phyloP scores from a whole-genome alignment of 1,140 invertebrate species.

The Lanistes nyassanus region DNA sequence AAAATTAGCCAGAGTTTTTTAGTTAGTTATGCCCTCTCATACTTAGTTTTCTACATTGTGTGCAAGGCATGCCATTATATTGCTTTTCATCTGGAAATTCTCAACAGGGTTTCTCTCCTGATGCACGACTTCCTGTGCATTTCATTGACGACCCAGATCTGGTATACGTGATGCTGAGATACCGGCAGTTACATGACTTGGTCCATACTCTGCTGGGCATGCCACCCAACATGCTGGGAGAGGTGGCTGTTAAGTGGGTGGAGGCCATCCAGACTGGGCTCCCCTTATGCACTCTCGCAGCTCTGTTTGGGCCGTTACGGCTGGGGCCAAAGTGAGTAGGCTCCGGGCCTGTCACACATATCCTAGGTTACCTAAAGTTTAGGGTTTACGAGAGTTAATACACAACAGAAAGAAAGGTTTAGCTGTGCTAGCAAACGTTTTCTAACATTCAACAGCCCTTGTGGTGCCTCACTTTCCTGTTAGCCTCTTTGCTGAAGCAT shows the following conservation, averaged over 20 bases:
- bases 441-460: too few relatives aligned
- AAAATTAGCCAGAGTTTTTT: too few relatives aligned
- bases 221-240: constrained; percentile 92
- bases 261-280: constrained; percentile 81
- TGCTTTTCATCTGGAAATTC: constrained; percentile 12
- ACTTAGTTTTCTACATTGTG: too few relatives aligned
- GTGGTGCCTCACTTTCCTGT: too few relatives aligned
- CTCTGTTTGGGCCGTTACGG: constrained; percentile 66
- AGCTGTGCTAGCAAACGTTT: too few relatives aligned
- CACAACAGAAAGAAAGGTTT: too few relatives aligned
- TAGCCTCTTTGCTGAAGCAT: too few relatives aligned
- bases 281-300: constrained; percentile 67
- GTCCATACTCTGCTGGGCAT: constrained; percentile 90
- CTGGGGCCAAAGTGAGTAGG: constrained; percentile 77
- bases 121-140: constrained; percentile 86
- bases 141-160: constrained; percentile 92
- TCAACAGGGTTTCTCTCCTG: constrained; percentile 87
- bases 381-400: too few relatives aligned
- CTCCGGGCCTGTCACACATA: too few relatives aligned
- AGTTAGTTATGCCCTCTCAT: too few relatives aligned
- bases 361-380: too few relatives aligned
- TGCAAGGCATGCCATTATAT: too few relatives aligned
- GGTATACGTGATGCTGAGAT: constrained; percentile 96
- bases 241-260: constrained; percentile 97
- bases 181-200: constrained; percentile 96